phyloP scores from a whole-genome alignment of 1,140 invertebrate genomes.

The Drusus annulatus region DNA sequence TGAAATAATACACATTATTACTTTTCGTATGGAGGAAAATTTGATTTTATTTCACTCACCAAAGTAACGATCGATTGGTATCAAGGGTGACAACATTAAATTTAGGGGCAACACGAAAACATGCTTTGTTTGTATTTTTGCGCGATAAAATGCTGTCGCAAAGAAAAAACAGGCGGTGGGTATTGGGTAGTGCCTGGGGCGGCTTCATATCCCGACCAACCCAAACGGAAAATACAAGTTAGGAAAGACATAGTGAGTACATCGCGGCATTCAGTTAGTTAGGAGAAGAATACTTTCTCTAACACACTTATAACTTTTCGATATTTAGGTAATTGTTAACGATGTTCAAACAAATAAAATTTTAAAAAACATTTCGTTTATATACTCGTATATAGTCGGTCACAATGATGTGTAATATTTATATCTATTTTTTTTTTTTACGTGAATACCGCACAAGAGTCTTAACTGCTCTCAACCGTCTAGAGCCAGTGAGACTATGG shows the following conservation, averaged over 20 bases:
- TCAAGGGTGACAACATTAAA: conserved; percentile 13
- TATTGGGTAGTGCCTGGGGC: not conserved
- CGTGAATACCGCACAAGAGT: too few relatives aligned
- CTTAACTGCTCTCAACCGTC: too few relatives aligned
- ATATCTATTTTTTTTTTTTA: too few relatives aligned
- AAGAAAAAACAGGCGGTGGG: conserved; percentile 6
- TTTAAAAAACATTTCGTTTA: too few relatives aligned
- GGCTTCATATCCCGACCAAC: conserved; percentile 5
- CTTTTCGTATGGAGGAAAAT: too few relatives aligned
- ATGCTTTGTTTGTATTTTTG: conserved; percentile 9
- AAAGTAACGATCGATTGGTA: not conserved
- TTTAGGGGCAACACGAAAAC: not conserved
- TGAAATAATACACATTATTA: too few relatives aligned
- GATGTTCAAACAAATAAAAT: too few relatives aligned
- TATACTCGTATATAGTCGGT: too few relatives aligned
- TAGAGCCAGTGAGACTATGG: too few relatives aligned
- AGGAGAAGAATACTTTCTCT: not conserved
- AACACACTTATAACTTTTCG: too few relatives aligned
- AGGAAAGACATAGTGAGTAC: conserved; percentile 3
- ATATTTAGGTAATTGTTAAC: too few relatives aligned
- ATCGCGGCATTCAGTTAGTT: not conserved
- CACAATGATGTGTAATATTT: too few relatives aligned
- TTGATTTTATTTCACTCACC: not conserved
- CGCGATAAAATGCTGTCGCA: conserved; percentile 1
- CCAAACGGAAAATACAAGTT: conserved; percentile 11